Evolutionary conservation across 2,888 invertebrate genomes (phyloP).

Genomic region (Tuta absoluta): DNA sequence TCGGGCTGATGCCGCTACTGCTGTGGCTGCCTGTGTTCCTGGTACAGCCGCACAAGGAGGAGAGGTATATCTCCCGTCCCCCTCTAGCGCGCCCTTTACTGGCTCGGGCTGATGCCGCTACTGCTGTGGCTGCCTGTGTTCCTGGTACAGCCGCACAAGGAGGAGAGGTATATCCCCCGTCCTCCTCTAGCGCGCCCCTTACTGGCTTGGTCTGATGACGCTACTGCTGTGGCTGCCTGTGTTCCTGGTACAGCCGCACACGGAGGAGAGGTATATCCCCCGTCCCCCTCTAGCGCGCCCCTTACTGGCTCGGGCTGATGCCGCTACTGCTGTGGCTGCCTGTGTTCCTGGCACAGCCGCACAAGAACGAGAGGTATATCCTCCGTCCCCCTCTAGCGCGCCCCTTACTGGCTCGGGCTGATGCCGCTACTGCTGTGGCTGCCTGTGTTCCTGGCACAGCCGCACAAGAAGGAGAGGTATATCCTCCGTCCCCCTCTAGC

Average conservation of each 20-base stretch:
- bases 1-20: slow-evolving; percentile 89
- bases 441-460: slow-evolving; percentile 91
- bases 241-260: too few species aligned
- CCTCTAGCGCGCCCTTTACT: slow-evolving; percentile 81
- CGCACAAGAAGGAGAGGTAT: slow-evolving; percentile 94
- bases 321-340: slow-evolving; percentile 93
- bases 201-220: too few species aligned
- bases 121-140: too few species aligned
- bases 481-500: too few species aligned
- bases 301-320: slow-evolving; percentile 88
- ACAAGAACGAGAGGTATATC: slow-evolving; percentile 94
- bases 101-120: too few species aligned
- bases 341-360: slow-evolving; percentile 94
- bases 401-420: slow-evolving; percentile 85
- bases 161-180: too few species aligned
- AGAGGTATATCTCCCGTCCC: slow-evolving; percentile 68
- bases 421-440: slow-evolving; percentile 94
- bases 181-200: too few species aligned
- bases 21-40: slow-evolving; percentile 95
- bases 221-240: too few species aligned
- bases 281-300: too few species aligned
- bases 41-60: slow-evolving; percentile 96
- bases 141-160: too few species aligned
- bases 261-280: too few species aligned
- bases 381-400: too few species aligned